phyloP scores from a whole-genome alignment of 2,888 invertebrate genomes.

The Xanthorhoe spadicearia region DNA sequence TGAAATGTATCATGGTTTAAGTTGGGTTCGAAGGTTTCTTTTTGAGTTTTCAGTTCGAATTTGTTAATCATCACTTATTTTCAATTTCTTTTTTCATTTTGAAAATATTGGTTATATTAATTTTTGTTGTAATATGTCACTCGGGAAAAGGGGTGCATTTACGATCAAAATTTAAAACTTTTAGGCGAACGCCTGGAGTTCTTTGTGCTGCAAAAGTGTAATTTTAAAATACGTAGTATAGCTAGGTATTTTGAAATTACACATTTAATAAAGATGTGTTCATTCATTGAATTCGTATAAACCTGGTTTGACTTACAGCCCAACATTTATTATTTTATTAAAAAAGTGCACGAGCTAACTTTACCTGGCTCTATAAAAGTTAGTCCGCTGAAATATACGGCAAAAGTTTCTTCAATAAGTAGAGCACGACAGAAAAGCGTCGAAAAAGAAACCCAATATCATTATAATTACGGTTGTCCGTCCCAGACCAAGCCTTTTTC shows the following conservation, averaged over 20 bases:
- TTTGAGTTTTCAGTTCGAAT: no score
- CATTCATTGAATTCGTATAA: background rate
- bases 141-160: no score
- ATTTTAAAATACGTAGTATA: no score
- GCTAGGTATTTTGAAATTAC: no score
- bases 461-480: constrained; percentile 41
- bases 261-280: background rate
- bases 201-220: background rate
- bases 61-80: no score
- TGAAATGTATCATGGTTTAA: no score
- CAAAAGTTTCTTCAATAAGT: constrained; percentile 1
- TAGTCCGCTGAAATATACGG: background rate
- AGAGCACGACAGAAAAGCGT: constrained; percentile 7
- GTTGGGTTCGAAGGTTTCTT: no score
- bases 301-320: background rate
- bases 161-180: no score
- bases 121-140: no score
- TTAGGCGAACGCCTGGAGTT: background rate
- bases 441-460: constrained; percentile 51
- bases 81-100: no score
- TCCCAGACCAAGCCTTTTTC: constrained; percentile 33
- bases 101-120: no score
- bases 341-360: background rate
- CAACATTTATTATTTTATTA: background rate
- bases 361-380: background rate